These are phyloP conservation scores for Acrobasis suavella DNA, from an alignment of 2,888 invertebrate genomes.

Conservation along the genomic window DNA sequence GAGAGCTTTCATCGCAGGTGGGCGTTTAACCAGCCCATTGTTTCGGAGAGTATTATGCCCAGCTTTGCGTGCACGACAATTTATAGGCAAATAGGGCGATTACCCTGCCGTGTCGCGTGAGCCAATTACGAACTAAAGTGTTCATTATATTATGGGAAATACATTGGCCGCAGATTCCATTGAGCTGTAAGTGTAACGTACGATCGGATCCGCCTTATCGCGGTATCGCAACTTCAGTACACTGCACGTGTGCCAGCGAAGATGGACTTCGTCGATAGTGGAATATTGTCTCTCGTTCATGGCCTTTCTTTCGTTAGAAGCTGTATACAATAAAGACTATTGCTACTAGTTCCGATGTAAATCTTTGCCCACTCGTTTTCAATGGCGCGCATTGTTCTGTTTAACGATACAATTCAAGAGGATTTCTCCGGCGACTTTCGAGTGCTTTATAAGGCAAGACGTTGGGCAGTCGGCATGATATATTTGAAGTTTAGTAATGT, in stretches of 20 bases:
- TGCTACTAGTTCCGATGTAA: slow-evolving; percentile 58
- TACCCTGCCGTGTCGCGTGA: slow-evolving; percentile 50
- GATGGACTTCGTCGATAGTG: slow-evolving; percentile 57
- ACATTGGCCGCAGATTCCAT: slow-evolving; percentile 54
- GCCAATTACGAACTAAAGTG: slow-evolving; percentile 67
- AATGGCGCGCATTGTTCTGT: slow-evolving; percentile 61
- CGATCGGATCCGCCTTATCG: slow-evolving; percentile 66
- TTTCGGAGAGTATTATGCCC: slow-evolving; percentile 38
- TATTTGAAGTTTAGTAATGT: slow-evolving; percentile 19
- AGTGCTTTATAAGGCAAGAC: slow-evolving; percentile 40
- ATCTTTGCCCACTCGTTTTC: slow-evolving; percentile 62
- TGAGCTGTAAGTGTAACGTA: slow-evolving; percentile 64
- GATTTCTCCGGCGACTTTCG: slow-evolving; percentile 54
- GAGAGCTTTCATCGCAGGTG: slow-evolving; percentile 21
- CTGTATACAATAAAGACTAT: slow-evolving; percentile 56
- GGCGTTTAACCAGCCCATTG: slow-evolving; percentile 21
- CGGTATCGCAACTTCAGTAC: slow-evolving; percentile 56
- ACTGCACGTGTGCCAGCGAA: slow-evolving; percentile 66
- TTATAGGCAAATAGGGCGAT: slow-evolving; percentile 48
- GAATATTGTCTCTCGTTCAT: slow-evolving; percentile 55
- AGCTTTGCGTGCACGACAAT: slow-evolving; percentile 16
- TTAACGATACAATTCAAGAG: slow-evolving; percentile 58
- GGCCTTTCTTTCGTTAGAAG: slow-evolving; percentile 41
- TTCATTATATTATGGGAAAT: slow-evolving; percentile 64
- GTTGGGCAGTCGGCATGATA: slow-evolving; percentile 13